Base-by-base conservation (phyloP, 1,140 invertebrate species). In the Drosophila repletoides region DNA sequence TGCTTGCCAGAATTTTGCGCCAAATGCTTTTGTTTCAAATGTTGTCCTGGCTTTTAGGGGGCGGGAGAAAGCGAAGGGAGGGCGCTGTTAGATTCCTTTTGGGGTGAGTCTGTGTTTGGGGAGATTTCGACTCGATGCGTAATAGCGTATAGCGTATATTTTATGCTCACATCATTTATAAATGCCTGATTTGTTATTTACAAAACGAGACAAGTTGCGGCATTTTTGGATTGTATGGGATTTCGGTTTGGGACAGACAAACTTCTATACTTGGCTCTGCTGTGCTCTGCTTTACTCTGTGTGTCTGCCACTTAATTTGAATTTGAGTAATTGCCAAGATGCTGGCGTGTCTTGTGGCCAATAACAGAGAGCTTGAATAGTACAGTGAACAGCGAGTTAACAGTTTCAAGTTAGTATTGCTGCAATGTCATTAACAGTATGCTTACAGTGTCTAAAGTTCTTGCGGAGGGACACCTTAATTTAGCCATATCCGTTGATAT, bases 111-210 rank as follows among this genome's bases (percentile, higher is more conserved):
- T 22, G 36, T 28, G 61, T 33, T 63, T 21, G 2, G 28, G 15
- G n/a, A 14, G 14, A 6, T 15, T 31, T 21, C 15, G 38, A 10
- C 12, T 34, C 31, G 29, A 52, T 61, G 46, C 36, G 55, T 61
- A 64, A 61, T 65, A 49, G 56, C 56, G 65, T 69, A 60, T 72
- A n/a, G n/a, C n/a, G n/a, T n/a, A 81, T 72, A 84, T 72, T 72
- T 75, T 86, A 76, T 86, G 80, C 80, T 86, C 87, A 86, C 88
- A 89, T 89, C 88, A 89, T 89, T 89, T 89, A 89, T 89, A 89
- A 89, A 89, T 89, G 88, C 81, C 88, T 89, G 88, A 89, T 89
- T 89, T 89, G 88, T 88, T 89, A 88, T 89, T 89, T 88, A 89
- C 88, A 88, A 89, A 89, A 89, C 73, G 79, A 84, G 79, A 75